Conservation (phyloP, 30 jellyfish, hydroid and myxozoan genomes). For the Pseudorhiza aurosa region DNA sequence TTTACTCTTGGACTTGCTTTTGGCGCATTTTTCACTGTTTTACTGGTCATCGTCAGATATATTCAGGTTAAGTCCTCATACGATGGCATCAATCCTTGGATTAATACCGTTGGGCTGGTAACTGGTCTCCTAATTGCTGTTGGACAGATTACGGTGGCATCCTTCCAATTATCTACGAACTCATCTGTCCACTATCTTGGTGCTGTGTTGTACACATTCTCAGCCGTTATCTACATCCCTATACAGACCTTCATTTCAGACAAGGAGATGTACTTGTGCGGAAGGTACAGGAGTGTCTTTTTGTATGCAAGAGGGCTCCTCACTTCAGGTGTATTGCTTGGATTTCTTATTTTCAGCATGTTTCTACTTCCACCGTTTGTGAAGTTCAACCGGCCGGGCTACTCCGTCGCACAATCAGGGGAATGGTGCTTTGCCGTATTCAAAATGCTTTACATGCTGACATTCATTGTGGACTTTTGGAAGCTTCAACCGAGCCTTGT, state of each 20-base stretch:
- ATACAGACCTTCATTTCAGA: conserved; percentile 62
- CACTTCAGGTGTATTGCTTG: conserved; percentile 38
- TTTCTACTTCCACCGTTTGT: conserved; percentile 64
- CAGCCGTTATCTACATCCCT: conserved; percentile 59
- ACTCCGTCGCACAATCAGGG: conserved; percentile 72
- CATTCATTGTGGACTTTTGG: conserved; percentile 80
- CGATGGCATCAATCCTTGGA: conserved; percentile 3
- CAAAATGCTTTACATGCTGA: conserved; percentile 68
- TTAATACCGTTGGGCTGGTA: conserved; percentile 39
- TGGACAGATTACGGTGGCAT: conserved; percentile 75
- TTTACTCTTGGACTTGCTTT: conserved; percentile 75
- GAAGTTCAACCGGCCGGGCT: conserved; percentile 44
- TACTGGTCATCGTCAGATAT: conserved; percentile 64
- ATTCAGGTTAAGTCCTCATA: conserved; percentile 51
- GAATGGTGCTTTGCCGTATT: conserved; percentile 88
- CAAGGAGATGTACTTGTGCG: conserved; percentile 8
- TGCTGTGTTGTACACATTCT: conserved; percentile 61
- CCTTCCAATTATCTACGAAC: conserved; percentile 81
- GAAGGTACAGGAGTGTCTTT: background rate
- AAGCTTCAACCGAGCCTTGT: conserved; percentile 49
- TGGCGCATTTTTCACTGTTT: conserved; percentile 64
- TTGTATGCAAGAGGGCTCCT: conserved; percentile 37
- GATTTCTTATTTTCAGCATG: conserved; percentile 61
- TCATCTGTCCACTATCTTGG: conserved; percentile 66
- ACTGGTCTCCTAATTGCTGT: conserved; percentile 46